These are phyloP conservation scores for Lonchura striata DNA, from an alignment of 2,113 vertebrate species.

Conservation along the genomic window DNA sequence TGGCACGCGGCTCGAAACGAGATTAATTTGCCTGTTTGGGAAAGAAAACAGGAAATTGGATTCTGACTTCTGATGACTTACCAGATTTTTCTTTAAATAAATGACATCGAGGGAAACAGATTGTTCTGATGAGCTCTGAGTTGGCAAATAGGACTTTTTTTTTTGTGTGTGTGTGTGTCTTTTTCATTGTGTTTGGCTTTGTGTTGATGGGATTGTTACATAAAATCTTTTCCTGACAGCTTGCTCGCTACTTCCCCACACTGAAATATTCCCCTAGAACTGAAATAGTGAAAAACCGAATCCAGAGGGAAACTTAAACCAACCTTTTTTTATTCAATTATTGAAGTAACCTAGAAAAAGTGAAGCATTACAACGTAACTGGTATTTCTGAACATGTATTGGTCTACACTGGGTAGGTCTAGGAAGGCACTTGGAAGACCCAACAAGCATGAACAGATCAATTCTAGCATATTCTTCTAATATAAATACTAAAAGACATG, in stretches of 20 bases:
- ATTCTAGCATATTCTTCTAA: conserved; percentile 75
- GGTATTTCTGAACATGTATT: conserved; percentile 56
- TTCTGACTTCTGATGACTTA: conserved; percentile 6
- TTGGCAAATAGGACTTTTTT: background rate
- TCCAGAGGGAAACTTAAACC: conserved; percentile 47
- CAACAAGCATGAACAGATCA: conserved; percentile 49
- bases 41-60: conserved; percentile 47
- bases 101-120: conserved; percentile 54
- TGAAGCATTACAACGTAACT: conserved; percentile 59
- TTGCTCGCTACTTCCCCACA: background rate
- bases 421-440: conserved; percentile 55
- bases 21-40: background rate
- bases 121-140: background rate
- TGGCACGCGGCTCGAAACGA: conserved; percentile 54
- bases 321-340: conserved; percentile 56
- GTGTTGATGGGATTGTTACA: background rate
- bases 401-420: conserved; percentile 12
- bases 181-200: background rate
- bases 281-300: background rate
- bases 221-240: background rate
- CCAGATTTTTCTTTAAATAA: conserved; percentile 56
- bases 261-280: background rate
- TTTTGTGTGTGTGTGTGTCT: background rate
- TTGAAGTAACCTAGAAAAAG: conserved; percentile 68
- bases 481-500: conserved; percentile 79